These are phyloP conservation scores for Thomomys bottae DNA, from an alignment of 2,113 vertebrate genomes.

Conservation along the genomic window DNA sequence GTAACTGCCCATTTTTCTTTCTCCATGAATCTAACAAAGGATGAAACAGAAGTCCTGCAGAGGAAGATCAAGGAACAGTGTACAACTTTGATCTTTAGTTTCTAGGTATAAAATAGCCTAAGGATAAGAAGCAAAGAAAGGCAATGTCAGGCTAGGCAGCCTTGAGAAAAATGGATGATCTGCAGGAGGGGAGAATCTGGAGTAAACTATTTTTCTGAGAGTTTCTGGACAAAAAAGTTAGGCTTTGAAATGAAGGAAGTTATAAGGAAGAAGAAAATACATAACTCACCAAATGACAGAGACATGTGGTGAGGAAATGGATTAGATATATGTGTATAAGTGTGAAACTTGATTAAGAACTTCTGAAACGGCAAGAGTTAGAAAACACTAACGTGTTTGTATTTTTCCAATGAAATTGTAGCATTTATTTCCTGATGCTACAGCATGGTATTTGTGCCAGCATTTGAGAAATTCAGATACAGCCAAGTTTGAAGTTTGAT, in stretches of 20 bases:
- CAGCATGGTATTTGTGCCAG: neutral
- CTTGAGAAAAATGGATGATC: constrained; percentile 47
- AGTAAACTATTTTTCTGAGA: constrained; percentile 57
- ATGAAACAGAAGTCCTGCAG: constrained; percentile 53
- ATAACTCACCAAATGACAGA: constrained; percentile 26
- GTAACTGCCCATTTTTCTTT: constrained; percentile 52
- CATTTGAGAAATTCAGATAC: neutral
- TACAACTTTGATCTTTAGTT: constrained; percentile 70
- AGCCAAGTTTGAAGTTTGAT: neutral
- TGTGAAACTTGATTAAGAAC: neutral
- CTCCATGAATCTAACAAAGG: constrained; percentile 17
- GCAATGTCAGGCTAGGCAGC: constrained; percentile 8
- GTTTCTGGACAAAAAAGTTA: constrained; percentile 53
- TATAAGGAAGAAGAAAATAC: constrained; percentile 4
- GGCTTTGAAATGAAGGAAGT: constrained; percentile 59
- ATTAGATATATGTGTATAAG: neutral
- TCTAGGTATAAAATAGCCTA: constrained; percentile 58
- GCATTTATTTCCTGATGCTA: neutral
- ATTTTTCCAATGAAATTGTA: neutral
- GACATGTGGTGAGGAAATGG: constrained; percentile 1
- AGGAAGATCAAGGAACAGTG: constrained; percentile 68
- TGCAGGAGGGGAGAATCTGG: neutral
- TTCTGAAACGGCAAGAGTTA: neutral
- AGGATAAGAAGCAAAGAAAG: constrained; percentile 63
- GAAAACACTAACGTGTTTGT: neutral